These are phyloP conservation scores for Latrodectus hesperus DNA, from an alignment of 2,888 invertebrate species.

Conservation along the genomic window DNA sequence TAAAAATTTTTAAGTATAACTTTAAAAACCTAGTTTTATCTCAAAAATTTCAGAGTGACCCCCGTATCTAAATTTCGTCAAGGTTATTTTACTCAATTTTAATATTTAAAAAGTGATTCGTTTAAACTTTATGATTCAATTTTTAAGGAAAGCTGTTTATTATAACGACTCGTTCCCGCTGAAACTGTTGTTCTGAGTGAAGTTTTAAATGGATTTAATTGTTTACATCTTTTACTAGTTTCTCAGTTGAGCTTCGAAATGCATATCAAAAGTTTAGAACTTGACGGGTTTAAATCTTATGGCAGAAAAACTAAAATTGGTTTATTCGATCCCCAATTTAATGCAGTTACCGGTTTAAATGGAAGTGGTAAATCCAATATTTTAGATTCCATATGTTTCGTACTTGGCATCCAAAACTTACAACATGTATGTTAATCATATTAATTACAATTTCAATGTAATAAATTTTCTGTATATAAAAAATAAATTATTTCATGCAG, in stretches of 20 bases:
- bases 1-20: too few relatives aligned
- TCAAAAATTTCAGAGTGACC: too few relatives aligned
- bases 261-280: constrained; percentile 91
- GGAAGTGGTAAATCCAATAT: constrained; percentile 99
- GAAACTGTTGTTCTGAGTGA: too few relatives aligned
- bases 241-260: constrained; percentile 77
- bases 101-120: too few relatives aligned
- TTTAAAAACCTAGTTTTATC: too few relatives aligned
- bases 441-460: background rate
- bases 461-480: background rate
- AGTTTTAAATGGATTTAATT: too few relatives aligned
- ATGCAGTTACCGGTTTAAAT: constrained; percentile 98
- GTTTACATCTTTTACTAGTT: too few relatives aligned
- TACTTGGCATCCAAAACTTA: constrained; percentile 81
- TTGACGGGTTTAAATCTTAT: constrained; percentile 99
- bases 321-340: constrained; percentile 95
- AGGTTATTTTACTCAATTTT: too few relatives aligned
- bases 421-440: constrained; percentile 82
- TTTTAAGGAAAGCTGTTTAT: too few relatives aligned
- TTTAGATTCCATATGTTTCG: constrained; percentile 97
- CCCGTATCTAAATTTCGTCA: too few relatives aligned
- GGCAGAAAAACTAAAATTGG: constrained; percentile 92
- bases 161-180: too few relatives aligned
- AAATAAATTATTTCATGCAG: constrained; percentile 76
- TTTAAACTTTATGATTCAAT: too few relatives aligned